These are phyloP conservation scores for Agrypnia vestita DNA, from an alignment of 1,140 invertebrate species.

Conservation along the genomic window DNA sequence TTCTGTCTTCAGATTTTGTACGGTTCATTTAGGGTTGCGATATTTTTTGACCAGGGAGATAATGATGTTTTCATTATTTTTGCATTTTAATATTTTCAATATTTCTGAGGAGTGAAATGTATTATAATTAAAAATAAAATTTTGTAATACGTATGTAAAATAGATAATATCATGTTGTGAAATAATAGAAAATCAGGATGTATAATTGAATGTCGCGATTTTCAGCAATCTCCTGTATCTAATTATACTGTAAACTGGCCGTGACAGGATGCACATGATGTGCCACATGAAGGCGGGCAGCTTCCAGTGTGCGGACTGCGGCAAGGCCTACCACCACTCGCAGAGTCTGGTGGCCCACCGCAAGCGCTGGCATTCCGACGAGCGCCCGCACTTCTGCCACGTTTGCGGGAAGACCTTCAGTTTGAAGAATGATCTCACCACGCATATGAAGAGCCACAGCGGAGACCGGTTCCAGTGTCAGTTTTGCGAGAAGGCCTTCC, in stretches of 20 bases:
- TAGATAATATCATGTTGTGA: too few relatives aligned
- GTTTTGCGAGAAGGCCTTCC: constrained; percentile 56
- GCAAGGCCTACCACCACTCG: constrained; percentile 57
- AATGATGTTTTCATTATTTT: too few relatives aligned
- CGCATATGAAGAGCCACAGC: constrained; percentile 54
- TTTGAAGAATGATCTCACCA: constrained; percentile 57
- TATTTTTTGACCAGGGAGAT: too few relatives aligned
- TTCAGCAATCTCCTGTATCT: too few relatives aligned
- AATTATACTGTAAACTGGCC: too few relatives aligned
- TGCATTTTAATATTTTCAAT: too few relatives aligned
- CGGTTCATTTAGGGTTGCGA: too few relatives aligned
- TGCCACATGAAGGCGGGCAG: constrained; percentile 50
- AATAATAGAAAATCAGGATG: background rate
- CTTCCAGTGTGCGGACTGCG: constrained; percentile 55
- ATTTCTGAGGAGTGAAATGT: too few relatives aligned
- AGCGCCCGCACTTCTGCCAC: constrained; percentile 70
- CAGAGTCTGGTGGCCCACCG: constrained; percentile 56
- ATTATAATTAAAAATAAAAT: too few relatives aligned
- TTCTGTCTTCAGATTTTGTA: too few relatives aligned
- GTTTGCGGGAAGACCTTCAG: constrained; percentile 67
- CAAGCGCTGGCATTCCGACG: constrained; percentile 63
- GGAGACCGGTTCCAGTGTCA: constrained; percentile 44
- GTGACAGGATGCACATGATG: constrained; percentile 51
- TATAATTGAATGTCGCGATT: background rate
- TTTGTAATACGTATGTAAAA: too few relatives aligned